Base-by-base conservation (phyloP, 2,113 vertebrate genomes). In the Pseudopipra pipra region DNA sequence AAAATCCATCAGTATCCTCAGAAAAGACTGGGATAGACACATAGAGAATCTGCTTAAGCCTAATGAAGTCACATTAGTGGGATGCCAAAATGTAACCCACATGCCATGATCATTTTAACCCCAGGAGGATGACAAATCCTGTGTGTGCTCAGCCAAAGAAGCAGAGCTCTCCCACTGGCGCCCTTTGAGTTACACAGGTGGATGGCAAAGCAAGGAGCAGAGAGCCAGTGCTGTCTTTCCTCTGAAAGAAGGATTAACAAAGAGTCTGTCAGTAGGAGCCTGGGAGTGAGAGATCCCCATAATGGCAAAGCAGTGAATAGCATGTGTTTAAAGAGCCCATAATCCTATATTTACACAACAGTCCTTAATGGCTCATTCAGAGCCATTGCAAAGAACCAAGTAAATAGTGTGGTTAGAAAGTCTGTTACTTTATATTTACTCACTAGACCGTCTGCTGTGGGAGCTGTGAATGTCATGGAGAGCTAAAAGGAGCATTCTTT, bases 261-360 rank as follows among this genome's bases (percentile, higher is more conserved):
- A 81, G 82, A 90, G 67, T 63, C 87, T 96, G 94, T 85, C 90
- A 79, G 77, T 85, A 71, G 85, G 71, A 95, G 90, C 67, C 87
- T 90, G 79, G 73, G 92, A 93, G 87, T 44, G 81, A 94, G 95
- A 91, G 95, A 96, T 94, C 63, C 79, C 86, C 55, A 46, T 91
- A 95, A 96, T 87, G 93, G 95, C 95, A 92, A 85, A 96, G 85
- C 70, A 97, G 97, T 95, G 95, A 96, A 96, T 94, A 94, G 91
- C 85, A 49, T 89, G 79, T 89, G 95, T 97, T 96, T 97, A 96
- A 97, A 96, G 89, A 97, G 95, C 85, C 96, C 82, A 70, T 96
- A 97, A 97, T 97, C 97, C 96, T 63, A 4, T 97, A 89, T 97
- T 97, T 97, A 96, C 96, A 97, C 96, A 97, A 97, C 92, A 97